phyloP scores from a whole-genome alignment of 2,113 vertebrate genomes.

The Cinclus mexicanus region DNA sequence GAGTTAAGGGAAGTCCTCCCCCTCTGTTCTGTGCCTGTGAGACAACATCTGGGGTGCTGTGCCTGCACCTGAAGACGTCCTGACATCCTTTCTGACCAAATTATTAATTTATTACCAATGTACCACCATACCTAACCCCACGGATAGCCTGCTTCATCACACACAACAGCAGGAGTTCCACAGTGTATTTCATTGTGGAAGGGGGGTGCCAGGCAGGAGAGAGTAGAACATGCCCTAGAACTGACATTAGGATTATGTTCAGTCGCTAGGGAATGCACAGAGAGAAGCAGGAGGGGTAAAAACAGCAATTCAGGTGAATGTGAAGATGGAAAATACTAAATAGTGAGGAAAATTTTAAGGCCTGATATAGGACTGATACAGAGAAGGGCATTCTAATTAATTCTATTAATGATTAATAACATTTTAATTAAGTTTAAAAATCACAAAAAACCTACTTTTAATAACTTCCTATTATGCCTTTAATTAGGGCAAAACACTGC shows the following conservation, averaged over 20 bases:
- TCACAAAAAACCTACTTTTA: neutral
- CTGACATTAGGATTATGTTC: neutral
- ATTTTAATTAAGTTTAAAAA: neutral
- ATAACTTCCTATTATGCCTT: neutral
- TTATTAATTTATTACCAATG: neutral
- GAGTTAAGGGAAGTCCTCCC: neutral
- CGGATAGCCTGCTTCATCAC: neutral
- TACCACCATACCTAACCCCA: neutral
- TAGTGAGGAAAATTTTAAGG: neutral
- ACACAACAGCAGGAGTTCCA: neutral
- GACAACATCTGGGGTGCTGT: neutral
- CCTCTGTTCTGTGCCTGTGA: neutral
- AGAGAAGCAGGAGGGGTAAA: fast-evolving
- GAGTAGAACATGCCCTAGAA: neutral
- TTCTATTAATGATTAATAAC: neutral
- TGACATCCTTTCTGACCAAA: neutral
- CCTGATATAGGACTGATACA: neutral
- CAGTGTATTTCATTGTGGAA: fast-evolving
- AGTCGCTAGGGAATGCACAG: neutral
- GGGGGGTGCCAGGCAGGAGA: neutral
- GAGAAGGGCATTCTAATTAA: neutral
- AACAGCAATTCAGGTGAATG: neutral
- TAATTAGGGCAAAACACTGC: neutral
- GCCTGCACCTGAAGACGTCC: neutral
- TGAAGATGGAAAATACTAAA: neutral